Base-by-base conservation (phyloP, 2,888 invertebrate genomes). In the Andrena camellia region DNA sequence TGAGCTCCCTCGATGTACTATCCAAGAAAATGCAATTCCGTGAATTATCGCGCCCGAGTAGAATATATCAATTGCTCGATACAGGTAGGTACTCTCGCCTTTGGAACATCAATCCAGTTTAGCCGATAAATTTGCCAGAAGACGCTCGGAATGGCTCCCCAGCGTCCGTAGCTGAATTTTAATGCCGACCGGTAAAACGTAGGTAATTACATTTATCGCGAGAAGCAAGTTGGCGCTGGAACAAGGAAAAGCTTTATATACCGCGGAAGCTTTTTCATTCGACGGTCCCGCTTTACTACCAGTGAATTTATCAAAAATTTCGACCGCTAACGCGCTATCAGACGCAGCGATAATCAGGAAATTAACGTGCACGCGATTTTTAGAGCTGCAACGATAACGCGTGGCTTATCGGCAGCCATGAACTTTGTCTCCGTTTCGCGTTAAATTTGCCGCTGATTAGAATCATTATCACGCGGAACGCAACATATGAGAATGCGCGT, bases 371-470 rank as follows among this genome's bases (percentile, higher is more conserved):
- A 1, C 17, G 5, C 20, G 48, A 71, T 35, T 33, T 48, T 33
- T 35, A 26, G 1, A 60, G 29, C 26, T 8, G 29, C 17, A 33
- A 8, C 71, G 70, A 70, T 71, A 72, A 71, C 33, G 35, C 48
- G n/a, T 0, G 23, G 52, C 50, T 72, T 78, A 81, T 81, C 78
- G 29, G n/a, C 10, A 81, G 29, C 78, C 72, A 2, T 81, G 78
- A 72, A 81, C 78, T 78, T 20, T 67, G 80, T 2, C 70, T 33
- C 33, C 52, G n/a, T 33, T 31, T 29, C 13, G 70, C 60, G 59
- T 70, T 60, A 5, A 42, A 76, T 57, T 76, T 42, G 48, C 33
- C 57, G 13, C 20, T 26, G 66, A 62, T 76, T 48, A 57, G 52
- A 26, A 50, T 50, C 63, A 17, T 35, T 4, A 31, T 0, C 20